phyloP scores from a whole-genome alignment of 2,888 invertebrate species.

The Drosophila eohydei region DNA sequence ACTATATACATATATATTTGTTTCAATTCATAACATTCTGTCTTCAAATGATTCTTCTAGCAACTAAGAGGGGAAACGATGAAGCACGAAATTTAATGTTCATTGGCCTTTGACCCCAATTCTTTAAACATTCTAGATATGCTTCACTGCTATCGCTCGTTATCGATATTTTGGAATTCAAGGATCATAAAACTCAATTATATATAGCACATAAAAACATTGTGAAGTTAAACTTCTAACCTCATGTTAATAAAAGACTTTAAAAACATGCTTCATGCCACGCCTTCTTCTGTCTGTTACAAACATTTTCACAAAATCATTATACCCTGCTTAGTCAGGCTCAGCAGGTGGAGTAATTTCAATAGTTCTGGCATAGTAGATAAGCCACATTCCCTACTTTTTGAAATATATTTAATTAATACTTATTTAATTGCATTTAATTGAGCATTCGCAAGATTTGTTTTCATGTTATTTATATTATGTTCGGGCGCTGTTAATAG shows the following conservation, averaged over 20 bases:
- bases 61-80: no score
- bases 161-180: no score
- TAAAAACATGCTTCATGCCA: neutral
- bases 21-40: no score
- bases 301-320: neutral
- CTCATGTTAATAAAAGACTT: neutral
- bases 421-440: constrained; percentile 5
- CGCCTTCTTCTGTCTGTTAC: neutral
- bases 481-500: neutral
- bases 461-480: neutral
- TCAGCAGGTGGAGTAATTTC: neutral
- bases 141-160: no score
- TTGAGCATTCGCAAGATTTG: neutral
- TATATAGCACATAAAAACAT: neutral
- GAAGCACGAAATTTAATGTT: no score
- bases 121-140: no score
- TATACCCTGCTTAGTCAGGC: neutral
- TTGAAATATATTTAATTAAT: neutral
- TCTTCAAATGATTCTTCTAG: no score
- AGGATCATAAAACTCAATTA: no score
- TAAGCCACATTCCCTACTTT: constrained; percentile 4
- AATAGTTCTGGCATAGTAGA: constrained; percentile 7
- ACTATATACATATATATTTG: no score
- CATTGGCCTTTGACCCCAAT: no score
- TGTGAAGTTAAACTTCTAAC: neutral